These are phyloP conservation scores for Eira barbara DNA, from an alignment of 2,113 vertebrate species.

Conservation along the genomic window DNA sequence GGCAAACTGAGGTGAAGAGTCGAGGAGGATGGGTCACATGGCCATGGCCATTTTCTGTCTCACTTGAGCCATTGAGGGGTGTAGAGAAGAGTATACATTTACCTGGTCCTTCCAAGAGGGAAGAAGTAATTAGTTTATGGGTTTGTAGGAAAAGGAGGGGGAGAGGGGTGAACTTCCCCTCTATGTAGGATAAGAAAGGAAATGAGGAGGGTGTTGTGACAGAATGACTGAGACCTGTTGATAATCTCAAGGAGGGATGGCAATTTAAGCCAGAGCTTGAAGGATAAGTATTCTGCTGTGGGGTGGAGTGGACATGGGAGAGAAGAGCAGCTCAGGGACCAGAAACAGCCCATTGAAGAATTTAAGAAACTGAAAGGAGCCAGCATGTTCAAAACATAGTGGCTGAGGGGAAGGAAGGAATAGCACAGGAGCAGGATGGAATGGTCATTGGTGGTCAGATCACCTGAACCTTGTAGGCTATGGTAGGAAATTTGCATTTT, in stretches of 20 bases:
- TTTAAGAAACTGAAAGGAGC: conserved; percentile 40
- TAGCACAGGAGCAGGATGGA: background rate
- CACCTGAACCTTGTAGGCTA: background rate
- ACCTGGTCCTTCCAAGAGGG: background rate
- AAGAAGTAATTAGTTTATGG: background rate
- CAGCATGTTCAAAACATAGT: background rate
- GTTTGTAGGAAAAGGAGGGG: background rate
- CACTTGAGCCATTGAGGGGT: background rate
- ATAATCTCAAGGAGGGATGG: background rate
- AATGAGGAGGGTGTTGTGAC: background rate
- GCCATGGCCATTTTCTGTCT: background rate
- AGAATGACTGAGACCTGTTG: background rate
- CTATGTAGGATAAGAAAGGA: background rate
- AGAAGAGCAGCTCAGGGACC: background rate
- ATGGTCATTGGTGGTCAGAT: background rate
- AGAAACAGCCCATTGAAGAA: background rate
- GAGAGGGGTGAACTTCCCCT: background rate
- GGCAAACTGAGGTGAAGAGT: background rate
- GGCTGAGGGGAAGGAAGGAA: background rate
- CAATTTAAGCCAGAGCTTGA: background rate
- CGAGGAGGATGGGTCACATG: background rate
- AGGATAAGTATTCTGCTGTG: background rate
- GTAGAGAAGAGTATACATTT: background rate
- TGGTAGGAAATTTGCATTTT: background rate
- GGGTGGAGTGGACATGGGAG: background rate